Evolutionary conservation across 2,888 invertebrate species (phyloP).

Genomic region (Pediacus dermestoides): DNA sequence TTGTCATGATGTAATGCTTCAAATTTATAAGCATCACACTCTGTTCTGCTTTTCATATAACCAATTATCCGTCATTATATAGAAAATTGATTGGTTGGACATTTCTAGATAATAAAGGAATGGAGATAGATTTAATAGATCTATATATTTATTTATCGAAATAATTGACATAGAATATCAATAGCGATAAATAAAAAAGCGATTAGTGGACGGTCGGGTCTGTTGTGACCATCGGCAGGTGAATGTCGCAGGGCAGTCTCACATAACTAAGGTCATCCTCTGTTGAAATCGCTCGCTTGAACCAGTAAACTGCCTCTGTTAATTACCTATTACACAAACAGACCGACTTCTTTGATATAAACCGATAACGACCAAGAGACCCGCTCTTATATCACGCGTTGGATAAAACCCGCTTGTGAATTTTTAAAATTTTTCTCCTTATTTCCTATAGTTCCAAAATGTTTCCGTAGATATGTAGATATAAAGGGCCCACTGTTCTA

Average conservation of each 20-base stretch:
- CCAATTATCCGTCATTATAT: too few relatives aligned
- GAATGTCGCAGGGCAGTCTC: constrained; percentile 23
- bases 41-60: too few relatives aligned
- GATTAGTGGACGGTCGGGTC: constrained; percentile 31
- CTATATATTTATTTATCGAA: constrained; percentile 25
- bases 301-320: constrained; percentile 36
- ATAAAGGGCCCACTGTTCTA: too few relatives aligned
- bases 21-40: too few relatives aligned
- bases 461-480: too few relatives aligned
- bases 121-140: too few relatives aligned
- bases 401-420: too few relatives aligned
- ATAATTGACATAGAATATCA: constrained; percentile 39
- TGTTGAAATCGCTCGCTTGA: constrained; percentile 18
- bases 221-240: constrained; percentile 16
- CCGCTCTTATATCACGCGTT: constrained; percentile 20
- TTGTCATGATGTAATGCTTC: too few relatives aligned
- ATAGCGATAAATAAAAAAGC: constrained; percentile 39
- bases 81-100: too few relatives aligned
- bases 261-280: constrained; percentile 20
- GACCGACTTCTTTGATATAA: constrained; percentile 35
- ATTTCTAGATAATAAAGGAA: too few relatives aligned
- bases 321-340: constrained; percentile 39
- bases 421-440: too few relatives aligned
- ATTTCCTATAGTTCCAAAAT: too few relatives aligned
- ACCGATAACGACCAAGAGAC: constrained; percentile 25